Evolutionary conservation across 2,888 invertebrate species (phyloP).

Genomic region (Griposia aprilina): DNA sequence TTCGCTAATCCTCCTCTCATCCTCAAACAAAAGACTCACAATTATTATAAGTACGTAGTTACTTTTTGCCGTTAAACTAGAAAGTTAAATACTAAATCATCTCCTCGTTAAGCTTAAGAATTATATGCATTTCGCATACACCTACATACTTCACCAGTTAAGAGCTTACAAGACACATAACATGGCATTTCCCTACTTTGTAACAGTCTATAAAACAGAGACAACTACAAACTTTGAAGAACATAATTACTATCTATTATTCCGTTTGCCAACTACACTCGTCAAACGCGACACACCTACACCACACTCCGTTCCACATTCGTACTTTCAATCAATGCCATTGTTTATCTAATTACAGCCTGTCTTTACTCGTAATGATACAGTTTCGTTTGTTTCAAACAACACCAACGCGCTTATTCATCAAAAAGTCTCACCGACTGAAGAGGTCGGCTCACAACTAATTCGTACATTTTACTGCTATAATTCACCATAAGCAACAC

Average conservation of each 20-base stretch:
- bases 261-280: conserved; percentile 61
- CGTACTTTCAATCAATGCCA: conserved; percentile 79
- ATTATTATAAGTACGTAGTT: conserved; percentile 6
- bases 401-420: conserved; percentile 77
- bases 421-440: conserved; percentile 71
- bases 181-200: conserved; percentile 55
- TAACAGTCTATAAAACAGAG: conserved; percentile 54
- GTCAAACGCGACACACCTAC: conserved; percentile 71
- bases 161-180: conserved; percentile 42
- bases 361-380: conserved; percentile 76
- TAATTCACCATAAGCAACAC: conserved; percentile 78
- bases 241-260: conserved; percentile 63
- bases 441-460: conserved; percentile 65
- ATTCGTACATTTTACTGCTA: conserved; percentile 68
- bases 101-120: conserved; percentile 45
- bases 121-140: conserved; percentile 41
- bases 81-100: conserved; percentile 24
- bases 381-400: conserved; percentile 72
- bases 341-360: conserved; percentile 84
- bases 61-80: conserved; percentile 2
- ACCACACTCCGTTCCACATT: conserved; percentile 76
- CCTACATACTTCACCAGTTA: conserved; percentile 40
- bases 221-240: conserved; percentile 54
- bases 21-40: background rate
- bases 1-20: conserved; percentile 5